Evolutionary conservation across 2,113 vertebrate genomes (phyloP).

Genomic region (Saccopteryx leptura): DNA sequence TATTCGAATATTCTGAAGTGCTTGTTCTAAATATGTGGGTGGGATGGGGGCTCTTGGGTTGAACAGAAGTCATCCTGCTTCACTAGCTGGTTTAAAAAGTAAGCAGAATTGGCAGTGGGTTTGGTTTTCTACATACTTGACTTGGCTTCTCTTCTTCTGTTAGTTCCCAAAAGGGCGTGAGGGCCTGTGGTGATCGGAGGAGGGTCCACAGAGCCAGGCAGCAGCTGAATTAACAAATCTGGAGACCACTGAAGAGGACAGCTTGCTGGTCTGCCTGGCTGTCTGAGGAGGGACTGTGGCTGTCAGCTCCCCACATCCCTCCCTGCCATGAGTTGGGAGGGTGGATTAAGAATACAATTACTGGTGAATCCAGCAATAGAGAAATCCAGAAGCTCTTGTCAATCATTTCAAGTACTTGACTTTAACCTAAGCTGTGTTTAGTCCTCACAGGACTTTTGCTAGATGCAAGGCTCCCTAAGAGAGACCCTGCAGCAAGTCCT

Average conservation of each 20-base stretch:
- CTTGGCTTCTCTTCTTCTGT: neutral
- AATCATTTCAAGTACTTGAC: neutral
- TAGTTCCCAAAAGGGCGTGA: neutral
- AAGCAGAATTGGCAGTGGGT: neutral
- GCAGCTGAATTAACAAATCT: neutral
- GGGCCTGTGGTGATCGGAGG: neutral
- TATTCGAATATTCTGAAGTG: accelerated
- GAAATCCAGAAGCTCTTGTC: neutral
- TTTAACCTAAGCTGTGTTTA: neutral
- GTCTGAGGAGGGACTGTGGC: neutral
- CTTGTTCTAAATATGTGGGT: neutral
- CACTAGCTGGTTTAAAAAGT: neutral
- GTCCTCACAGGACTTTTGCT: neutral
- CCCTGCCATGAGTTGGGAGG: neutral
- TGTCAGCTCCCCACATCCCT: neutral
- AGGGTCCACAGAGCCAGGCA: neutral
- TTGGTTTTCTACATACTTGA: conserved; percentile 31
- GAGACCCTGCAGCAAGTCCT: too few species aligned
- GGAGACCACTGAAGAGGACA: neutral
- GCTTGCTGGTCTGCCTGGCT: neutral
- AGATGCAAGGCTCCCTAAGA: neutral
- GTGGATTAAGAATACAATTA: neutral
- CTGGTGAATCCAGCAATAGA: neutral
- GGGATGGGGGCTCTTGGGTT: neutral
- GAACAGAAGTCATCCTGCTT: neutral